Conservation (phyloP, 2,888 invertebrate species). For the Dyspetes luteomarginatus region DNA sequence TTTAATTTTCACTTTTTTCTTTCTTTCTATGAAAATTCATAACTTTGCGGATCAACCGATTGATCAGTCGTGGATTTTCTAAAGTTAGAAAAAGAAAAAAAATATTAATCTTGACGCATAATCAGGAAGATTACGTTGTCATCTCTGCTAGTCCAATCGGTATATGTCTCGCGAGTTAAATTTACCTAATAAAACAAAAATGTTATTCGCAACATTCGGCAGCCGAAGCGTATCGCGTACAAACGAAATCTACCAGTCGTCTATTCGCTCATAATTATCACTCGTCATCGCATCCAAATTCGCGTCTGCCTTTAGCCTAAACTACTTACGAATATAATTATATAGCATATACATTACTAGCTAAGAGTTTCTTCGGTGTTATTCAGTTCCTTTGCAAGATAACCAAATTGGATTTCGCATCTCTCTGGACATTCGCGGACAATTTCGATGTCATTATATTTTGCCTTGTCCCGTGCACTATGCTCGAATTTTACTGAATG, state of each 20-base stretch:
- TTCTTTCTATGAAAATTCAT: neutral
- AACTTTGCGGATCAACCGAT: conserved; percentile 26
- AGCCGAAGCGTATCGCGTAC: neutral
- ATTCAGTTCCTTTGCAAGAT: conserved; percentile 10
- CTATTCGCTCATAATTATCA: conserved; percentile 30
- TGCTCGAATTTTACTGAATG: neutral
- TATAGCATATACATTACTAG: conserved; percentile 7
- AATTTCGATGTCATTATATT: neutral
- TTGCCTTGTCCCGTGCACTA: neutral
- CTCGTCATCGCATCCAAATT: conserved; percentile 25
- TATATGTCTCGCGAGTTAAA: conserved; percentile 12
- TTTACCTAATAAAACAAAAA: neutral
- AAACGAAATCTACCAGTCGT: neutral
- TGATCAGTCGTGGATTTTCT: conserved; percentile 49
- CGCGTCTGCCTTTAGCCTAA: neutral
- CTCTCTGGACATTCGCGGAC: neutral
- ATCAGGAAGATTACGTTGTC: conserved; percentile 46
- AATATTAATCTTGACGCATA: conserved; percentile 33
- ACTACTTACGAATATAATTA: conserved; percentile 4
- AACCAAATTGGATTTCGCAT: neutral
- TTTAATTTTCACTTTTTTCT: neutral
- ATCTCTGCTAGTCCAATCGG: conserved; percentile 18
- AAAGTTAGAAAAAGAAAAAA: conserved; percentile 9
- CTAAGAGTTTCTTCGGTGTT: conserved; percentile 33
- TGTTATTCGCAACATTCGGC: neutral